Evolutionary conservation across 2,888 invertebrate species (phyloP).

Genomic region (Empis stercorea): DNA sequence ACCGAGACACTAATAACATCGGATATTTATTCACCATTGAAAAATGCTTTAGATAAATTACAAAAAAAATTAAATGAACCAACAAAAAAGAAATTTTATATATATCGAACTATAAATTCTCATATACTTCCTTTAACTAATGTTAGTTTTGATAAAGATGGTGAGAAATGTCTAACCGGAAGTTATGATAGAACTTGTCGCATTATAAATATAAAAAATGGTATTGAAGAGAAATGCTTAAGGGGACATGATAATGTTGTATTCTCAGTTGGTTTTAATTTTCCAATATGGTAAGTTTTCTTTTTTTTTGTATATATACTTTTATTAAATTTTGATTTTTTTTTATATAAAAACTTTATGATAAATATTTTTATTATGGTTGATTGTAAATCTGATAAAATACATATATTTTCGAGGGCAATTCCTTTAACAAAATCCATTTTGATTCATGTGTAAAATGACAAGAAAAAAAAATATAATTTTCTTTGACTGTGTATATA

Average conservation of each 20-base stretch:
- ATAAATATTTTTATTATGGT: too few relatives aligned
- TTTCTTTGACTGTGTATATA: too few relatives aligned
- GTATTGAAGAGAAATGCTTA: conserved; percentile 53
- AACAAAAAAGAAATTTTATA: conserved; percentile 48
- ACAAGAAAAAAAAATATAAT: too few relatives aligned
- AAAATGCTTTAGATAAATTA: conserved; percentile 47
- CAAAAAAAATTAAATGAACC: conserved; percentile 50
- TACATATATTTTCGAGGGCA: too few relatives aligned
- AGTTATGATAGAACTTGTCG: conserved; percentile 78
- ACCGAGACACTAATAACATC: conserved; percentile 39
- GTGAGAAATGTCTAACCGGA: conserved; percentile 63
- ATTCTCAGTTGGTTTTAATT: conserved; percentile 65
- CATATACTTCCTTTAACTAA: conserved; percentile 62
- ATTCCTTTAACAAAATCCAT: too few relatives aligned
- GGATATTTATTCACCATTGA: conserved; percentile 43
- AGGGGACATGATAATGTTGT: conserved; percentile 70
- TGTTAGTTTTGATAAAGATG: conserved; percentile 55
- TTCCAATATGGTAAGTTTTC: conserved; percentile 52
- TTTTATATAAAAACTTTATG: background rate
- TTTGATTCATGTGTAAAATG: too few relatives aligned
- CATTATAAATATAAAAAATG: conserved; percentile 60
- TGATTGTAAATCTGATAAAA: too few relatives aligned
- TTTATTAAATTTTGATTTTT: background rate
- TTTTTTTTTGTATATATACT: conserved; percentile 1
- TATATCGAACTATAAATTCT: conserved; percentile 50